These are phyloP conservation scores for Actinopyga echinites DNA, from an alignment of 53 echinoderm and acorn worm genomes.

Conservation along the genomic window DNA sequence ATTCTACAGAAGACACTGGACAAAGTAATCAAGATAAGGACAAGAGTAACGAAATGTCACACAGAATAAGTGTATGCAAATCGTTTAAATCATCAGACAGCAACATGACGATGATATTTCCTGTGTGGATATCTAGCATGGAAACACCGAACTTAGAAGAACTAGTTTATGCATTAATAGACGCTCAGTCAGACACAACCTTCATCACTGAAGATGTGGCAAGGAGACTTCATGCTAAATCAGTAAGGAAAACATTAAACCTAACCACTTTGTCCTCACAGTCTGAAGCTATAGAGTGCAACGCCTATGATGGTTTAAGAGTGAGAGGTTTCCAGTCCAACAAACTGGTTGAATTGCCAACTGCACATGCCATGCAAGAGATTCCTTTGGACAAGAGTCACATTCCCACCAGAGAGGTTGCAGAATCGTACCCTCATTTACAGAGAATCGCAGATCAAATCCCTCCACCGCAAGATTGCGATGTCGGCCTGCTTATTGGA, in stretches of 20 bases:
- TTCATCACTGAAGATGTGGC: conserved; percentile 41
- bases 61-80: not conserved
- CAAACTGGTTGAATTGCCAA: conserved; percentile 15
- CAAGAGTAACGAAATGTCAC: no score
- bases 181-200: conserved; percentile 51
- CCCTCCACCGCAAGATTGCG: conserved; percentile 45
- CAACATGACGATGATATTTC: conserved; percentile 7
- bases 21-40: not conserved
- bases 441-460: conserved; percentile 41
- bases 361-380: conserved; percentile 17
- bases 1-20: not conserved
- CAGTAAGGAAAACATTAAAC: not conserved
- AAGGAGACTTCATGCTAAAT: not conserved
- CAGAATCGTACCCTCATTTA: conserved; percentile 46
- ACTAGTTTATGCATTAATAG: conserved; percentile 49
- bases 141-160: not conserved
- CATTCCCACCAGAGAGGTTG: conserved; percentile 53
- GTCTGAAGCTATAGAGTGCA: not conserved
- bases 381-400: conserved; percentile 52
- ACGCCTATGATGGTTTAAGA: conserved; percentile 9
- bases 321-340: conserved; percentile 21
- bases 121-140: conserved; percentile 10
- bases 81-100: not conserved
- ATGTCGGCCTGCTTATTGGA: conserved; percentile 50
- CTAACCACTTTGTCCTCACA: conserved; percentile 50